Evolutionary conservation across 2,888 invertebrate genomes (phyloP).

Genomic region (Rhynchonema sp.): DNA sequence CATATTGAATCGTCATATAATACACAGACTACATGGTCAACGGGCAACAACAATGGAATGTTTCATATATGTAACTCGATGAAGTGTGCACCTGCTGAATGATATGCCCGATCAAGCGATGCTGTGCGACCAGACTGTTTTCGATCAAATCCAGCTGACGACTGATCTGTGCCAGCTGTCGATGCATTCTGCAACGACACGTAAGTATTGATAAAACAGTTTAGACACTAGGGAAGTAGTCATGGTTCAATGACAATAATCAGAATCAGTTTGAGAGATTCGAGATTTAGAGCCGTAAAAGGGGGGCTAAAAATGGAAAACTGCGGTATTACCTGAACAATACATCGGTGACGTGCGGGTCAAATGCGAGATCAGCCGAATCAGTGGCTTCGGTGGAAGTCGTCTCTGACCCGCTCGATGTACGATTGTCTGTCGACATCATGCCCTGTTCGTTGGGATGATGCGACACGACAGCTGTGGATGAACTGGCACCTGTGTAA

Average conservation of each 20-base stretch:
- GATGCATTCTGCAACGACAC: conserved; percentile 8
- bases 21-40: too few species aligned
- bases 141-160: conserved; percentile 8
- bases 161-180: conserved; percentile 5
- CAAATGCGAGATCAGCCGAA: not conserved
- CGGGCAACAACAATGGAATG: too few species aligned
- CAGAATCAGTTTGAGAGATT: not conserved
- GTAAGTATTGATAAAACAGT: too few species aligned
- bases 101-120: conserved; percentile 3
- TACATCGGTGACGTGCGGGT: not conserved
- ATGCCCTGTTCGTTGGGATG: not conserved
- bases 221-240: not conserved
- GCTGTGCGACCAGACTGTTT: conserved; percentile 5
- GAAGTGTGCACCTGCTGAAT: too few species aligned
- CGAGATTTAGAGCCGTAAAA: too few species aligned
- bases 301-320: too few species aligned
- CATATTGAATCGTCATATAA: too few species aligned
- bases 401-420: not conserved
- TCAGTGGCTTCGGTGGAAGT: not conserved
- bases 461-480: too few species aligned
- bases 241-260: not conserved
- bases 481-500: too few species aligned
- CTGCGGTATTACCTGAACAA: not conserved
- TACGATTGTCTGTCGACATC: not conserved
- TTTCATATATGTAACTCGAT: too few species aligned